Base-by-base conservation (phyloP, 2,113 vertebrate species). In the Pedetes capensis region DNA sequence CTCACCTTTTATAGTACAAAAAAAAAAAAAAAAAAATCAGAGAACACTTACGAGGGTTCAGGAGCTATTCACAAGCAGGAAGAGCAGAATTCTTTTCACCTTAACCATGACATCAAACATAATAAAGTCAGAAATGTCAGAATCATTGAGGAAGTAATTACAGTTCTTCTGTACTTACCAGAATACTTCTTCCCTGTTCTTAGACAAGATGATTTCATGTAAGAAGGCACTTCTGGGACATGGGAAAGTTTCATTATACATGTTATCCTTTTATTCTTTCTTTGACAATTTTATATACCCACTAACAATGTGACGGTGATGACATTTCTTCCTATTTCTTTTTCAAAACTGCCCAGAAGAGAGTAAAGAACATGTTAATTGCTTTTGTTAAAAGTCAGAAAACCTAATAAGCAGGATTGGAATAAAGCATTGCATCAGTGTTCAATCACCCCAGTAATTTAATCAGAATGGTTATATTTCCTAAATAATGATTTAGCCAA, bases 401-500 rank as follows among this genome's bases (percentile, higher is more conserved):
- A 92, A 96, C 87, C 59, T 96, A 16, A 88, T 71, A 87, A 39
- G 64, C 0, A 4, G 47, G 39, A 72, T 94, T 94, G 93, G 29
- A 96, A n/a, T 81, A 95, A 91, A 96, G 17, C 83, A 27, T 95
- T 29, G 71, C 74, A 37, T 81, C 32, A 80, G 64, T 88, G 88
- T 84, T 64, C 61, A 55, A 89, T n/a, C 74, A 8, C 63, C 71
- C 44, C 63, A 84, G 78, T 95, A 93, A 96, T 96, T 95, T 96
- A 93, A 94, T 97, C 92, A 44, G 72, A 95, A 91, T 94, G 51
- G 44, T 69, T 92, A 53, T 75, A 75, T 97, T 97, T 84, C 86
- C 93, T 97, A 96, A 97, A 39, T 96, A 95, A 95, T 95, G 80
- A 94, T 95, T 85, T 86, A 96, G 5, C 92, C 94, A 87, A 83